Base-by-base conservation (phyloP, 2,888 invertebrate species). In the Dryocosmus kuriphilus region DNA sequence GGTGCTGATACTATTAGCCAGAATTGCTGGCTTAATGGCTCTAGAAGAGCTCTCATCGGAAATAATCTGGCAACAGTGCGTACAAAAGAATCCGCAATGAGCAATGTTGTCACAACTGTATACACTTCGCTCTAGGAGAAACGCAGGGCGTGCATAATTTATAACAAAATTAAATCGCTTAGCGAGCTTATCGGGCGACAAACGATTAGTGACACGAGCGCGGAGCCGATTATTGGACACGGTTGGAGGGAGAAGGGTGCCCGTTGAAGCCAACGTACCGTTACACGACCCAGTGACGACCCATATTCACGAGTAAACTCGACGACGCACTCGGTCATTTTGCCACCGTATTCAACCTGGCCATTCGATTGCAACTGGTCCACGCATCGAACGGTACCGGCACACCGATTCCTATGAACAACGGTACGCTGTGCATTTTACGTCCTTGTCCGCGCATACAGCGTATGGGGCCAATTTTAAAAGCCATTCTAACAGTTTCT, bases 261-360 rank as follows among this genome's bases (percentile, higher is more conserved):
- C 73, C 74, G 81, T 76, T 79, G 77, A 80, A 81, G 83, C 78
- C 71, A 81, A 73, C 73, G 77, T 88, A 90, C 91, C 89, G 91
- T 90, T 91, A 91, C 82, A 83, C 88, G 91, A 91, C 90, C 91
- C 89, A 89, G 89, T 85, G 87, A 85, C 85, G 89, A 86, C 88
- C 88, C 87, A 88, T 87, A 87, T 88, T 82, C 67, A 76, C 77
- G 79, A 75, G 78, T 77, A 81, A 80, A 80, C 80, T 77, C 81
- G 46, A 81, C 80, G 79, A 81, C 80, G 79, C 80, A 78, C 57
- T 71, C 76, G 74, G 79, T 75, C 75, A 74, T 77, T 79, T 76
- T 76, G 74, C 30, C 73, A 51, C 78, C 41, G 73, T 38, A 74
- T 57, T 35, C 75, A 63, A 41, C 55, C 67, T 22, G 51, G 74